Percentiles rank a stretch among this genome's conserved stretches.
Conservation (phyloP, 2,113 vertebrate genomes). For the Formicarius rufipectus region DNA sequence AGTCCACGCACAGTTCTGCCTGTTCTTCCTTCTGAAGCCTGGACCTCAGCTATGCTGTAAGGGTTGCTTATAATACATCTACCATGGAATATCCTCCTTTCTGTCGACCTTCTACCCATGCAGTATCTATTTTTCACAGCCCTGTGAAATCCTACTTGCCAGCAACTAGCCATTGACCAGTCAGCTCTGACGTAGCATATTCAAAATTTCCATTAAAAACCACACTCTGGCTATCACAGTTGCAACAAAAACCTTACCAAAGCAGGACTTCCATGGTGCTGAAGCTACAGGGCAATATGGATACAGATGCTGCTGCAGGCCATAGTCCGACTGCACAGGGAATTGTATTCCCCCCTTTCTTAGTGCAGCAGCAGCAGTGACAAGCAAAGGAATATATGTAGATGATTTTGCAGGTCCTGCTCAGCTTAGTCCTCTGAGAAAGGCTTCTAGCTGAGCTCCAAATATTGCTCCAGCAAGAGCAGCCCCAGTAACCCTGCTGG, state of each 20-base stretch:
- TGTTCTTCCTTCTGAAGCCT: not conserved
- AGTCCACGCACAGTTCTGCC: not conserved
- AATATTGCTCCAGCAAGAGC: not conserved
- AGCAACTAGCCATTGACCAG: not conserved
- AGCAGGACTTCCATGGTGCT: not conserved
- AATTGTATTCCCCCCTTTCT: not conserved
- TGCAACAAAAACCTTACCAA: not conserved
- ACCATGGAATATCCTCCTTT: not conserved
- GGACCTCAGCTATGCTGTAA: not conserved
- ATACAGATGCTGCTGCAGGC: not conserved
- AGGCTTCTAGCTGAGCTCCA: not conserved
- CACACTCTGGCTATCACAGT: not conserved
- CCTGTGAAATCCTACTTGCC: not conserved
- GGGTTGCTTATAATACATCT: not conserved
- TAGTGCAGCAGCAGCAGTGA: not conserved
- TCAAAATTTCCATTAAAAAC: not conserved
- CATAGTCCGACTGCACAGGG: rapidly evolving
- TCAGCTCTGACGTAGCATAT: not conserved
- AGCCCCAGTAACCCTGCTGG: not conserved
- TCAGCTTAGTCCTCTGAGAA: not conserved
- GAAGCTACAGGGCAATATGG: not conserved
- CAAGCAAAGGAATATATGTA: not conserved
- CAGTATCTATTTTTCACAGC: not conserved
- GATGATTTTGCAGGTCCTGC: not conserved
- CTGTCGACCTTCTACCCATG: not conserved